Evolutionary conservation across 1,140 invertebrate species (phyloP).

Genomic region (Temnothorax curvispinosus): DNA sequence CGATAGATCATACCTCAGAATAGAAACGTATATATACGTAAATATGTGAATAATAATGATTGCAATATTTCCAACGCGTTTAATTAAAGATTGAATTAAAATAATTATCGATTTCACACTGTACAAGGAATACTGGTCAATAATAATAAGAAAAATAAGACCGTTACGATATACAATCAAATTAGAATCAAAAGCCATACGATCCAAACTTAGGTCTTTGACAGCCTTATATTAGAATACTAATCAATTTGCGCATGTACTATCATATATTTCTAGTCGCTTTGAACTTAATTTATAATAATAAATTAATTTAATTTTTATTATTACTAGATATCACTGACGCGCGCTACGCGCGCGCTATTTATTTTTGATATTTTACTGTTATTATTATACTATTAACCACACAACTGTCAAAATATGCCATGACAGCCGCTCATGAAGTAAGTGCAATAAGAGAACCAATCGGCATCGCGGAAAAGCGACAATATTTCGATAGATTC

Average conservation of each 20-base stretch:
- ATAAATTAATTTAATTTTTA: slow-evolving; percentile 2
- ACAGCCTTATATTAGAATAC: background rate
- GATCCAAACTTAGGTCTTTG: too few relatives aligned
- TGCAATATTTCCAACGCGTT: background rate
- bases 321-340: background rate
- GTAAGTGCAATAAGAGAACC: too few relatives aligned
- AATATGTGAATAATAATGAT: background rate
- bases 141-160: background rate
- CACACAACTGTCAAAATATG: too few relatives aligned
- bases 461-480: too few relatives aligned
- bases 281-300: background rate
- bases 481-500: too few relatives aligned
- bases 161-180: too few relatives aligned
- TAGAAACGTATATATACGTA: background rate
- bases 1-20: slow-evolving; percentile 22
- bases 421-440: too few relatives aligned
- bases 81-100: slow-evolving; percentile 49
- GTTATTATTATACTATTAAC: too few relatives aligned
- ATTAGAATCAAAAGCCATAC: too few relatives aligned
- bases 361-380: too few relatives aligned
- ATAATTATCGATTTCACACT: slow-evolving; percentile 1
- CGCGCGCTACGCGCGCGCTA: too few relatives aligned
- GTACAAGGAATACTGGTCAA: background rate
- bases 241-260: background rate
- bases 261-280: background rate